phyloP scores from a whole-genome alignment of 2,113 vertebrate genomes.

The Cromileptes altivelis region DNA sequence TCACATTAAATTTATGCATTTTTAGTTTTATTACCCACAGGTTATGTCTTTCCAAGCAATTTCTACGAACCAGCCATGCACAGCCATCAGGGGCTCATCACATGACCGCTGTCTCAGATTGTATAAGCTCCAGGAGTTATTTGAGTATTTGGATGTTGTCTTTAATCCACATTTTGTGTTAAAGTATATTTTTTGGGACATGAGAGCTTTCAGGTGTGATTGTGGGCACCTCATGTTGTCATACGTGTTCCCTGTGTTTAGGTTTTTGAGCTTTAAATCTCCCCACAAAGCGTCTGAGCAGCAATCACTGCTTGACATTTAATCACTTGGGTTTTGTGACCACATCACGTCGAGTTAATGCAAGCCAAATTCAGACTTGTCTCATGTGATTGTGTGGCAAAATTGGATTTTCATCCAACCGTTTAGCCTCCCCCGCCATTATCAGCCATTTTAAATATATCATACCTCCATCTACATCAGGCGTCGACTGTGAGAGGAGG shows the following conservation, averaged over 20 bases:
- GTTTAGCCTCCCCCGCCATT: slow-evolving; percentile 67
- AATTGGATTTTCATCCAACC: slow-evolving; percentile 80
- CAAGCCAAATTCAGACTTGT: slow-evolving; percentile 57
- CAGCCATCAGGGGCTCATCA: slow-evolving; percentile 39
- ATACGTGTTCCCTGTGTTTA: neutral
- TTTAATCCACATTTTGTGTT: neutral
- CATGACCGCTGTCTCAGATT: slow-evolving; percentile 8
- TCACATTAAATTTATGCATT: slow-evolving; percentile 72
- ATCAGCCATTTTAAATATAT: slow-evolving; percentile 72
- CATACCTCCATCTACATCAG: slow-evolving; percentile 62
- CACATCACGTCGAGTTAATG: slow-evolving; percentile 69
- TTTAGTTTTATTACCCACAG: slow-evolving; percentile 74
- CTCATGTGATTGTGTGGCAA: slow-evolving; percentile 72
- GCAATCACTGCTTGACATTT: slow-evolving; percentile 69
- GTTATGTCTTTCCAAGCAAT: slow-evolving; percentile 58
- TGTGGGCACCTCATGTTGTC: slow-evolving; percentile 9
- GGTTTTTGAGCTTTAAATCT: slow-evolving; percentile 31
- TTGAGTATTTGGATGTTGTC: neutral
- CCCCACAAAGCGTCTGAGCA: slow-evolving; percentile 46
- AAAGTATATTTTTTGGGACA: slow-evolving; percentile 33
- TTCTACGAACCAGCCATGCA: slow-evolving; percentile 58
- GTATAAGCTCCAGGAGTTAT: neutral
- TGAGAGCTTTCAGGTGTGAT: slow-evolving; percentile 21
- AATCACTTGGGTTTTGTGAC: slow-evolving; percentile 63
- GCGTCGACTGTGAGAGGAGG: slow-evolving; percentile 47